These are phyloP conservation scores for Pangasianodon gigas DNA, from an alignment of 2,113 vertebrate genomes.

Conservation along the genomic window DNA sequence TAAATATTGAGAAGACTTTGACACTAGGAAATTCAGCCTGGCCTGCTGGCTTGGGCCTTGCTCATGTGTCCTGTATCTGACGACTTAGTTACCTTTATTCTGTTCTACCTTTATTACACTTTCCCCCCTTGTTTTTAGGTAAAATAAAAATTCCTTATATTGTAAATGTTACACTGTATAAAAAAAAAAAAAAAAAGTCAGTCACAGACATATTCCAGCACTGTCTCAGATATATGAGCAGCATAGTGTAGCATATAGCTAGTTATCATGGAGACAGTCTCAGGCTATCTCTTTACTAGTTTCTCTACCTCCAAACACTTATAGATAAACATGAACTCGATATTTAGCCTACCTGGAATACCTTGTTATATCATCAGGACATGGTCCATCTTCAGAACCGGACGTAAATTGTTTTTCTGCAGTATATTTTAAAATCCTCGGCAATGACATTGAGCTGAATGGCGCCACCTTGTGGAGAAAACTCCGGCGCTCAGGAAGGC, in stretches of 20 bases:
- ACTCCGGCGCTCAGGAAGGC: constrained; percentile 4
- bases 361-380: not conserved
- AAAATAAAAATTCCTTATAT: not conserved
- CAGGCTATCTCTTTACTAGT: not conserved
- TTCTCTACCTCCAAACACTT: not conserved
- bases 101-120: no score
- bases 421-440: constrained; percentile 71
- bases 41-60: not conserved
- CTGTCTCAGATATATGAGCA: not conserved
- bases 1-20: not conserved
- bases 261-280: no score
- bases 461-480: constrained; percentile 90
- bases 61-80: not conserved
- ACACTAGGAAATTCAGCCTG: not conserved
- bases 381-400: constrained; percentile 39
- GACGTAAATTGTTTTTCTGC: constrained; percentile 52
- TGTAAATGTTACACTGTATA: not conserved
- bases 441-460: constrained; percentile 99
- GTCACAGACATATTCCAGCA: not conserved
- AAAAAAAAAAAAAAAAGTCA: not conserved
- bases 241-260: not conserved
- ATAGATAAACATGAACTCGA: not conserved
- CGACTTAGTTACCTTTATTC: not conserved
- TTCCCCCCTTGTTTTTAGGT: not conserved
- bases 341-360: constrained; percentile 23